Conservation (phyloP, 2,797 vertebrate genomes). For the Pseudochirops cupreus region DNA sequence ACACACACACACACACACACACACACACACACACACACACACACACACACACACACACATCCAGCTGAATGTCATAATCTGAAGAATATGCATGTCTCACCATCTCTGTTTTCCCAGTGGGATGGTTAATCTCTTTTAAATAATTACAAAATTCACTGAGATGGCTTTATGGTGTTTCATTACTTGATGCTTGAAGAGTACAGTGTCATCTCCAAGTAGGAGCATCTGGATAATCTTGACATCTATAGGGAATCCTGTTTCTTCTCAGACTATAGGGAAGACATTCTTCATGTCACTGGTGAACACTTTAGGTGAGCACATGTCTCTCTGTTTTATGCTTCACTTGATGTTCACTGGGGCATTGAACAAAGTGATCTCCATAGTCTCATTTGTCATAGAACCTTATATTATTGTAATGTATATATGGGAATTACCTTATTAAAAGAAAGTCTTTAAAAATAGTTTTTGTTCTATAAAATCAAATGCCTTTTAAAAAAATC, state of each 20-base stretch:
- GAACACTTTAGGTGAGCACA: constrained; percentile 5
- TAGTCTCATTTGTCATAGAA: neutral
- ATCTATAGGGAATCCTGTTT: neutral
- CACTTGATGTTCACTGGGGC: neutral
- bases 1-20: neutral
- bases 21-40: neutral
- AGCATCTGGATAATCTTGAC: neutral
- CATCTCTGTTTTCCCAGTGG: neutral
- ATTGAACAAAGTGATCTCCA: neutral
- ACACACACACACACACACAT: neutral
- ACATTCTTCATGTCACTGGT: constrained; percentile 1
- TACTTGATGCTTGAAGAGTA: neutral
- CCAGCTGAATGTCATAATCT: neutral
- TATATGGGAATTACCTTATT: neutral
- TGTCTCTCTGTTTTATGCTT: neutral
- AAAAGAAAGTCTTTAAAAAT: neutral
- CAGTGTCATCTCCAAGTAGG: neutral
- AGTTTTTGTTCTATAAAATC: neutral
- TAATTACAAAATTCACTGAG: neutral
- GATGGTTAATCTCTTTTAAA: neutral
- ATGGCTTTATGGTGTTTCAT: neutral
- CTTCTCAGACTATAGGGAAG: neutral
- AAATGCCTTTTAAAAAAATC: neutral
- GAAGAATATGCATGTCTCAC: neutral
- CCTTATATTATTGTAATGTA: neutral